Evolutionary conservation across 2,113 vertebrate species (phyloP).

Genomic region (Genyomyrus donnyi): DNA sequence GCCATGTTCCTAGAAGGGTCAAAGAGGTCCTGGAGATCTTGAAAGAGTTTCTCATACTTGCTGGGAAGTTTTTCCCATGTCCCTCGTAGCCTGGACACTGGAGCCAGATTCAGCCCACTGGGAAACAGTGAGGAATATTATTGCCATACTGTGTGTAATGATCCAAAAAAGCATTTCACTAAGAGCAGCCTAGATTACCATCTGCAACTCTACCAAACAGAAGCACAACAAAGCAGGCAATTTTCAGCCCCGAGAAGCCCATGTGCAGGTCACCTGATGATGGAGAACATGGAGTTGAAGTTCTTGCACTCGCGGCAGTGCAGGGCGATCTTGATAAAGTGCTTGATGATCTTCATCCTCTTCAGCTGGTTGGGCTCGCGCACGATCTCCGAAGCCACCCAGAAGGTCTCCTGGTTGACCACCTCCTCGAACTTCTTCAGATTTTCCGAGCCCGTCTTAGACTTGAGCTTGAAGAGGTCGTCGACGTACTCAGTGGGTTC

Average conservation of each 20-base stretch:
- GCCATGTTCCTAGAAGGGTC: conserved; percentile 98
- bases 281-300: conserved; percentile 99
- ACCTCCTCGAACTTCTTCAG: conserved; percentile 95
- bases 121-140: background rate
- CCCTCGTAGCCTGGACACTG: conserved; percentile 88
- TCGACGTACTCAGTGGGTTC: conserved; percentile 97
- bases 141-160: background rate
- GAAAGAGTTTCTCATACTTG: conserved; percentile 96
- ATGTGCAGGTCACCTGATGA: conserved; percentile 76
- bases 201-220: background rate
- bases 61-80: conserved; percentile 98
- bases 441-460: conserved; percentile 75
- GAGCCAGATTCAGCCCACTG: conserved; percentile 90
- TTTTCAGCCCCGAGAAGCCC: background rate
- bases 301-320: conserved; percentile 99
- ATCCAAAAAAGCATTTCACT: background rate
- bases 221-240: background rate
- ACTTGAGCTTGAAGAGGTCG: conserved; percentile 88
- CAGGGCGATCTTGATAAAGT: conserved; percentile 97
- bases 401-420: conserved; percentile 98
- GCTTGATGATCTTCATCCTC: conserved; percentile 95
- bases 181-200: background rate
- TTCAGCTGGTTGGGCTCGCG: conserved; percentile 92
- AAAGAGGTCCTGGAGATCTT: conserved; percentile 95
- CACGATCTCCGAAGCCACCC: conserved; percentile 92